Evolutionary conservation across 2,797 vertebrate species (phyloP).

Genomic region (Hylomyscus alleni): DNA sequence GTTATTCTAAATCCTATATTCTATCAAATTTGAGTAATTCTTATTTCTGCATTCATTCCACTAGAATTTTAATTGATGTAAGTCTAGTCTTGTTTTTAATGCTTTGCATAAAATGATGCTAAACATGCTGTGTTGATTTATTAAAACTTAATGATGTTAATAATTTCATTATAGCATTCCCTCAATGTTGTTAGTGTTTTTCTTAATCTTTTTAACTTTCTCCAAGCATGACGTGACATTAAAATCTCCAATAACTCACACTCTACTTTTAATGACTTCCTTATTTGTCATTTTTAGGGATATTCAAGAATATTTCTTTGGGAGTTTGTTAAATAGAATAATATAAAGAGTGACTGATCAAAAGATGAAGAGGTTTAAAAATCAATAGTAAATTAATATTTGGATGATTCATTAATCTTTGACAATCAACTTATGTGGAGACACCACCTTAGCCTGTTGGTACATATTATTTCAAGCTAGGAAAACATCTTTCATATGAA

Average conservation of each 20-base stretch:
- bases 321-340: neutral
- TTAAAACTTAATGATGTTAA: conserved; percentile 51
- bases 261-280: neutral
- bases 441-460: neutral
- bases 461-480: neutral
- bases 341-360: neutral
- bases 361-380: neutral
- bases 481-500: neutral
- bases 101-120: neutral
- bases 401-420: neutral
- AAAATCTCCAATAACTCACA: neutral
- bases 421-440: neutral
- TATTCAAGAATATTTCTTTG: neutral
- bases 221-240: neutral
- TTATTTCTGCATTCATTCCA: neutral
- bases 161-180: neutral
- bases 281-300: neutral
- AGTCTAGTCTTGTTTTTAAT: conserved; percentile 7
- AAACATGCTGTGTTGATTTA: neutral
- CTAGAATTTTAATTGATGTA: neutral
- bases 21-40: neutral
- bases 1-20: conserved; percentile 40
- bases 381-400: neutral
- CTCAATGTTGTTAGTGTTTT: neutral
- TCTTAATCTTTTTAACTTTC: conserved; percentile 24